phyloP scores from a whole-genome alignment of 2,113 vertebrate species.

The Prionailurus bengalensis region DNA sequence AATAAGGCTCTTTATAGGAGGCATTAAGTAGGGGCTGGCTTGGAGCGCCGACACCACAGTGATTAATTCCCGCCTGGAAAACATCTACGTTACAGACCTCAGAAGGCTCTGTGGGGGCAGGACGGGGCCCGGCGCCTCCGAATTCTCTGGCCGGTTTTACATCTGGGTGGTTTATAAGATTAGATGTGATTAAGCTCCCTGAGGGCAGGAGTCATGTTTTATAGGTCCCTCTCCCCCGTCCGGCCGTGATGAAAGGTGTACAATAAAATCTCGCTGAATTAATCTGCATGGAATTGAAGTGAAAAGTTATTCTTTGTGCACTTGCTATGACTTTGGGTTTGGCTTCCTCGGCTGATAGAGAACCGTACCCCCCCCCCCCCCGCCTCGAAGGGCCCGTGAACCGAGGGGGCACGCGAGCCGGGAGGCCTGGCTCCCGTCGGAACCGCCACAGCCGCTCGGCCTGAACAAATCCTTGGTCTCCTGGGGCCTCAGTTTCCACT shows the following conservation, averaged over 20 bases:
- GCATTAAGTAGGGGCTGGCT: constrained; percentile 53
- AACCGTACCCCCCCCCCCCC: rapidly evolving
- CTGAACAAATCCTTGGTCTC: neutral
- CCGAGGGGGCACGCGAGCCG: rapidly evolving
- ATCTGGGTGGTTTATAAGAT: neutral
- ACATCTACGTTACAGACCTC: neutral
- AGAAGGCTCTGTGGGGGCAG: neutral
- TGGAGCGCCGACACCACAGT: neutral
- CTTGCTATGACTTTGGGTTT: neutral
- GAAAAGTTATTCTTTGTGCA: neutral
- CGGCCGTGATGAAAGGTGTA: neutral
- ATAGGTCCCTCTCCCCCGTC: neutral
- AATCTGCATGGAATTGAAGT: neutral
- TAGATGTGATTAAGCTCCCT: neutral
- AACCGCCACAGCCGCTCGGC: rapidly evolving
- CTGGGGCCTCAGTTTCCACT: neutral
- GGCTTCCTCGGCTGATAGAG: no score
- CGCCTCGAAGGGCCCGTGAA: rapidly evolving
- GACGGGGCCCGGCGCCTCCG: rapidly evolving
- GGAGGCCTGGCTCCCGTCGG: neutral
- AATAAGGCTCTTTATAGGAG: constrained; percentile 72
- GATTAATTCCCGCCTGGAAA: constrained; percentile 48
- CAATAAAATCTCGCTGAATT: neutral
- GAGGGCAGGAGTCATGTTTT: neutral
- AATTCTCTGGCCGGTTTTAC: neutral